phyloP scores from a whole-genome alignment of 2,113 vertebrate species.

The Edolisoma coerulescens region DNA sequence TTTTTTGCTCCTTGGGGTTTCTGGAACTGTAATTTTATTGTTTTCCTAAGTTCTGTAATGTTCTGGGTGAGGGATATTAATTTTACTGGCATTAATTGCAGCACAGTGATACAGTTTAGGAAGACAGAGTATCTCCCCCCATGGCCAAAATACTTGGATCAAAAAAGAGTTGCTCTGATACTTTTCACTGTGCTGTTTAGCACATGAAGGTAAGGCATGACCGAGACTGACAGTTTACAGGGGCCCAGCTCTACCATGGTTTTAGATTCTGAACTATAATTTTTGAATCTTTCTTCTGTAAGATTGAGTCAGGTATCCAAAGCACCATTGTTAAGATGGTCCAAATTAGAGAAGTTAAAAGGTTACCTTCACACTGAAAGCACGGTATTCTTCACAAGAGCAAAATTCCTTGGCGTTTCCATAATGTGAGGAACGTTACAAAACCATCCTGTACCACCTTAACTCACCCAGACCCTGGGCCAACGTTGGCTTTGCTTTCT shows the following conservation, averaged over 20 bases:
- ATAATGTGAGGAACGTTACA: not conserved
- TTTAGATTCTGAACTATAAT: not conserved
- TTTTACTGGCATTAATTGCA: not conserved
- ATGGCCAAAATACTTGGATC: not conserved
- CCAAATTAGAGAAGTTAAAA: not conserved
- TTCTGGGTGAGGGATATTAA: not conserved
- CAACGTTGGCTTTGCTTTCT: not conserved
- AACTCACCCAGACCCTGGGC: not conserved
- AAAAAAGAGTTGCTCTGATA: not conserved
- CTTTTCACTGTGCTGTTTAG: not conserved
- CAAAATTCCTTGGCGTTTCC: not conserved
- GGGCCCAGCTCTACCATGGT: too few relatives aligned
- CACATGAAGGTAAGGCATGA: not conserved
- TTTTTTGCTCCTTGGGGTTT: not conserved
- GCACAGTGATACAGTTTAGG: not conserved
- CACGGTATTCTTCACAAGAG: not conserved
- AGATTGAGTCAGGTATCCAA: not conserved
- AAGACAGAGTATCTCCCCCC: not conserved
- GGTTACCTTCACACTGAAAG: not conserved
- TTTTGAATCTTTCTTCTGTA: not conserved
- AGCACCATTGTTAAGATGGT: not conserved
- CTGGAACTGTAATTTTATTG: not conserved
- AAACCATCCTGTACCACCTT: not conserved
- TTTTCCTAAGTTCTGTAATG: not conserved
- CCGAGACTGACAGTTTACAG: too few relatives aligned